Evolutionary conservation across 2,113 vertebrate species (phyloP), one percentile per base, ranked within the genome.

Genomic region (Heterotilapia buettikoferi): DNA sequence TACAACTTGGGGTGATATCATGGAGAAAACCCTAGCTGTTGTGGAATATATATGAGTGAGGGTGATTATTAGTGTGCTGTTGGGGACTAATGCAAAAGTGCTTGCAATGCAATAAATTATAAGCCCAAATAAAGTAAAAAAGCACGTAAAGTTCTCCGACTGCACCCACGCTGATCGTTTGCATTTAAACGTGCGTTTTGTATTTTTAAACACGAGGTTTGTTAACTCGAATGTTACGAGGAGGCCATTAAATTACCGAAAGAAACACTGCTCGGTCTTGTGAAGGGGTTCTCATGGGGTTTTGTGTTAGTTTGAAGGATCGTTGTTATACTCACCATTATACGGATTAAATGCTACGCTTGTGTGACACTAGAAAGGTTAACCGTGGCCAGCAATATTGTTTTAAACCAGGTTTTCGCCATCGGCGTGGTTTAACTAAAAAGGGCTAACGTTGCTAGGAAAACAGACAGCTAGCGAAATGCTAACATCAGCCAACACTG

Each of bases 381-480:
- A 40, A 57, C 43, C 2, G 11, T 18, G 24, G 12, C 19, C 50
- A 53, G 7, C 43, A 9, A 21, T 43, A 3, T 3, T 50, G n/a
- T 66, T 16, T 26, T 43, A 59, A 50, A 61, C 45, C 76, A 21
- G 21, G 83, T 43, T 80, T 66, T 85, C 45, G 53, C 66, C 6
- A 82, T 89, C 82, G n/a, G 52, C 38, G n/a, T 71, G 85, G 12
- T 59, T 57, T 85, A 40, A 85, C 83, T 18, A 50, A 78, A 31
- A 84, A 53, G 24, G 13, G 87, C 86, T 87, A 80, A 61, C 9
- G 71, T 16, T 54, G 91, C 89, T 86, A 87, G 6, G 59, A 91
- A 90, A 86, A 88, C 38, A 90, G 84, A 85, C 83, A 11, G 84
- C 57, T 80, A 90, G 47, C 80, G 3, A 40, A 78, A 21, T 7